Conservation (phyloP, 1,140 invertebrate genomes). For the Trypoxylus dichotomus region DNA sequence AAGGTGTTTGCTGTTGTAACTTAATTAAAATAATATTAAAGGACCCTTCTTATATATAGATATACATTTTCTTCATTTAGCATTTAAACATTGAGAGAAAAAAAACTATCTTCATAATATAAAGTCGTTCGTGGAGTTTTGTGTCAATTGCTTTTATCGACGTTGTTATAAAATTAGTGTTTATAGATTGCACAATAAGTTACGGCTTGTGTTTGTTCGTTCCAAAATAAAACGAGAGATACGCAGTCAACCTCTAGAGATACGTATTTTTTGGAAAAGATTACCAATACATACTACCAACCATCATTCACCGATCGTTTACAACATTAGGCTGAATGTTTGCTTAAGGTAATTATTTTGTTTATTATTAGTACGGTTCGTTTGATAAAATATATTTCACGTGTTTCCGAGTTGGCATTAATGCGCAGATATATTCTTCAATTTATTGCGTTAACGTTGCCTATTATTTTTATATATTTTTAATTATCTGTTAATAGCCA, state of each 20-base stretch:
- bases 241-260: too few relatives aligned
- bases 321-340: background rate
- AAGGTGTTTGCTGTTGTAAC: too few relatives aligned
- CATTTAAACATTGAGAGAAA: too few relatives aligned
- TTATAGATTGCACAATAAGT: background rate
- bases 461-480: background rate
- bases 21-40: too few relatives aligned
- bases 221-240: too few relatives aligned
- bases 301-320: background rate
- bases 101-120: too few relatives aligned
- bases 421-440: background rate
- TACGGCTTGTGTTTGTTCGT: background rate
- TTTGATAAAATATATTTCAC: background rate
- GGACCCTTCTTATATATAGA: too few relatives aligned
- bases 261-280: background rate
- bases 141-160: too few relatives aligned
- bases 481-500: too few relatives aligned
- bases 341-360: background rate
- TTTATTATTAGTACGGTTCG: background rate
- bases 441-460: background rate
- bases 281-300: background rate
- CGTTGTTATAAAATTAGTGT: too few relatives aligned
- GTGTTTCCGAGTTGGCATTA: background rate
- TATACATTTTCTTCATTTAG: too few relatives aligned
- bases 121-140: too few relatives aligned